These are phyloP conservation scores for Pipra filicauda DNA, from an alignment of 2,113 vertebrate species.

Conservation along the genomic window DNA sequence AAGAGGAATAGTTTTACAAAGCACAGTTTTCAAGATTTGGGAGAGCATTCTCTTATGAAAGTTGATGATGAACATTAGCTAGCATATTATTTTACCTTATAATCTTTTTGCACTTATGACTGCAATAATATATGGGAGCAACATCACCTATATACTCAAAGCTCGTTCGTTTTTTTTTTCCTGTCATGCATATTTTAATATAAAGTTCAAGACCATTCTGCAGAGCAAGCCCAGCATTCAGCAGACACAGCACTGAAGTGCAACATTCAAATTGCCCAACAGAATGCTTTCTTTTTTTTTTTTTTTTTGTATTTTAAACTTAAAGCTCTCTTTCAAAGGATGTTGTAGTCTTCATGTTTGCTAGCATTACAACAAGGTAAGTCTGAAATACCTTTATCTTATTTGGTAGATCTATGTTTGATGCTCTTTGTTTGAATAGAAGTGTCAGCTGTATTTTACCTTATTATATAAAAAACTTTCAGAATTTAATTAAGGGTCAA, in stretches of 20 bases:
- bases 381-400: constrained; percentile 78
- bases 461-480: constrained; percentile 87
- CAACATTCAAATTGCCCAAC: constrained; percentile 38
- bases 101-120: not conserved
- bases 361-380: constrained; percentile 74
- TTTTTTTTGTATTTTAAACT: constrained; percentile 31
- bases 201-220: constrained; percentile 55
- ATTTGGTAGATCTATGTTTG: constrained; percentile 74
- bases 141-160: constrained; percentile 24
- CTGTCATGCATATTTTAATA: constrained; percentile 46
- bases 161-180: constrained; percentile 27
- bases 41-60: not conserved
- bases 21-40: not conserved
- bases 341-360: constrained; percentile 57
- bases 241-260: not conserved
- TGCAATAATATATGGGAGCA: not conserved
- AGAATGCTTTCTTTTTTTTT: not conserved
- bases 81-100: not conserved
- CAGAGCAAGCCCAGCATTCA: constrained; percentile 45
- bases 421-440: constrained; percentile 77
- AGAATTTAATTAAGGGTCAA: constrained; percentile 90
- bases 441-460: constrained; percentile 87
- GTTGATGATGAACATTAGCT: not conserved
- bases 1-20: not conserved
- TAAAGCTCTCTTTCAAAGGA: constrained; percentile 60